phyloP scores from a whole-genome alignment of 1,140 invertebrate genomes.

The Sitodiplosis mosellana region DNA sequence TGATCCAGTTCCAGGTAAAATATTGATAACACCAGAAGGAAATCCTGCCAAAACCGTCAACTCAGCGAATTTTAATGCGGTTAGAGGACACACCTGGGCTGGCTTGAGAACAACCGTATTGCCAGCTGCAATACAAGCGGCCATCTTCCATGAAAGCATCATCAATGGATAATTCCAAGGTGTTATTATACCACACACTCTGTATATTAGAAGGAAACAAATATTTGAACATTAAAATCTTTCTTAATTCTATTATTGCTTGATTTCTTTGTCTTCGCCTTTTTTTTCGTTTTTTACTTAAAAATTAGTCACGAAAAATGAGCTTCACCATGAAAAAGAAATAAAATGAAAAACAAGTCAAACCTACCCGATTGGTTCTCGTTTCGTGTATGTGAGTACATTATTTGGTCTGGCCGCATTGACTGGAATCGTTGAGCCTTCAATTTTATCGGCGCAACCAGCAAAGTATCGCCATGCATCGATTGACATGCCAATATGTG shows the following conservation, averaged over 20 bases:
- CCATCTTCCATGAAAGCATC: conserved; percentile 98
- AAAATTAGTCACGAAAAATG: background rate
- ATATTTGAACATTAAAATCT: background rate
- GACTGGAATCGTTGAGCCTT: conserved; percentile 80
- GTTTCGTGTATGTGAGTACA: conserved; percentile 60
- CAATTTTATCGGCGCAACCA: conserved; percentile 89
- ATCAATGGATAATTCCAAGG: conserved; percentile 97
- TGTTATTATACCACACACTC: conserved; percentile 85
- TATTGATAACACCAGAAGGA: conserved; percentile 87
- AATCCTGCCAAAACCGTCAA: conserved; percentile 70
- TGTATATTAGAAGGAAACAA: conserved; percentile 13
- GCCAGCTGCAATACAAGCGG: conserved; percentile 83
- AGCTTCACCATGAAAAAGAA: background rate
- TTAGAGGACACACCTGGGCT: conserved; percentile 79
- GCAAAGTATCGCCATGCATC: conserved; percentile 86
- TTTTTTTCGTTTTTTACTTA: too few species aligned
- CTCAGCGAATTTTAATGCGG: conserved; percentile 87
- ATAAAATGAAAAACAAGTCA: conserved; percentile 1
- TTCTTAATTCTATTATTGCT: background rate
- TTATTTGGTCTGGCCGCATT: conserved; percentile 74
- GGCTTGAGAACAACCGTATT: conserved; percentile 90
- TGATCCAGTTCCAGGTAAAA: conserved; percentile 65
- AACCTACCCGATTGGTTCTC: conserved; percentile 68
- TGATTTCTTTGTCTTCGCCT: too few species aligned
- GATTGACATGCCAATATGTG: conserved; percentile 85